These are phyloP conservation scores for Pangasius macronema DNA, from an alignment of 2,797 vertebrate species.

Conservation along the genomic window DNA sequence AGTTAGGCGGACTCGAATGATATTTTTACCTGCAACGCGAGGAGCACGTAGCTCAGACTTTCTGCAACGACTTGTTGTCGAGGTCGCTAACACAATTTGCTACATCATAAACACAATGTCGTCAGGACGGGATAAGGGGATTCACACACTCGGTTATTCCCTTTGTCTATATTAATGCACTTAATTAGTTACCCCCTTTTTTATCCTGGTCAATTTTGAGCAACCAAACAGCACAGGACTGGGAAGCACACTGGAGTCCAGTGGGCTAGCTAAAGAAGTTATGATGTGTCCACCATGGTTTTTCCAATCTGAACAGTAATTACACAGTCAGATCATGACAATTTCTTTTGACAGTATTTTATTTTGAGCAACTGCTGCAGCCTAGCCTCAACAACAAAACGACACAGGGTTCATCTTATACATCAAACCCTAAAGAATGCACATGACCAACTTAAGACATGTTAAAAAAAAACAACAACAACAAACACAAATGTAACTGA, in stretches of 20 bases:
- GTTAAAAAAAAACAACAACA: conserved; percentile 49
- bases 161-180: no score
- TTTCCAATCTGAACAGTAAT: neutral
- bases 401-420: conserved; percentile 58
- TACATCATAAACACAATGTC: no score
- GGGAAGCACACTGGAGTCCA: no score
- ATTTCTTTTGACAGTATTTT: conserved; percentile 63
- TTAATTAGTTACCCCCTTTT: neutral
- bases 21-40: neutral
- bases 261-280: neutral
- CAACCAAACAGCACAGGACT: neutral
- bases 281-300: neutral
- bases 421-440: conserved; percentile 57
- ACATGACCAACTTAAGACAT: conserved; percentile 28
- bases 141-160: no score
- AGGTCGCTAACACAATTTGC: neutral
- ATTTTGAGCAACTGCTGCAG: conserved; percentile 68
- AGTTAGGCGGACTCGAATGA: neutral
- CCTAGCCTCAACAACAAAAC: conserved; percentile 64
- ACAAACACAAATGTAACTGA: conserved; percentile 30
- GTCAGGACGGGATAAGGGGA: no score
- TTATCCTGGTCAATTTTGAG: neutral
- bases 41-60: no score
- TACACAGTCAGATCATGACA: neutral
- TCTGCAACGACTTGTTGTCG: neutral